Evolutionary conservation across 2,113 vertebrate genomes (phyloP).

Genomic region (Colistium nudipinnis): DNA sequence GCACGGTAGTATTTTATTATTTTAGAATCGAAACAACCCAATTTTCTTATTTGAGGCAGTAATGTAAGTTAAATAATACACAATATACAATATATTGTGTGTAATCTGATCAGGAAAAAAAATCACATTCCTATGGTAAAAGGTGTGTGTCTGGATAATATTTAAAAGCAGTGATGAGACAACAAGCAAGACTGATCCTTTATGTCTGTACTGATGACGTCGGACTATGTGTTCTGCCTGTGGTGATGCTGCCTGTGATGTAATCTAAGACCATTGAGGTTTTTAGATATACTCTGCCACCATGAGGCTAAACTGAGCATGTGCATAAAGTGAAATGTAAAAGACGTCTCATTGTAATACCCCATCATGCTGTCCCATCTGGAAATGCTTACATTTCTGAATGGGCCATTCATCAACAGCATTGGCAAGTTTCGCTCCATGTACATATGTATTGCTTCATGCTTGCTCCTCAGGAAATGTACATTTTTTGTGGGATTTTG

Average conservation of each 20-base stretch:
- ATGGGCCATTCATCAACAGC: neutral
- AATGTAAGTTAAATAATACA: no score
- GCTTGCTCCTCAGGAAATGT: neutral
- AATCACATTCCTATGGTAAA: no score
- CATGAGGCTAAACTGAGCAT: slow-evolving; percentile 47
- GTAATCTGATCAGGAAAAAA: no score
- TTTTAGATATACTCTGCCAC: slow-evolving; percentile 44
- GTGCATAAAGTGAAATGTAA: slow-evolving; percentile 24
- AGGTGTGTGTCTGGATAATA: no score
- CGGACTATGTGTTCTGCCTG: neutral
- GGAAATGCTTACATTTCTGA: neutral
- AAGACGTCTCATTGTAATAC: neutral
- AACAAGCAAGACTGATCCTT: neutral
- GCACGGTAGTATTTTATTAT: no score
- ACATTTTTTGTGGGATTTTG: neutral
- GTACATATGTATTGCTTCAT: slow-evolving; percentile 3
- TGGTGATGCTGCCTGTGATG: neutral
- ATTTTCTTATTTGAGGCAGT: no score
- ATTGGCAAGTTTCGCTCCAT: neutral
- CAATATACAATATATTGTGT: no score
- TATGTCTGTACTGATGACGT: neutral
- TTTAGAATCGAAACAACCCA: no score
- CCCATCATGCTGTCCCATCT: neutral
- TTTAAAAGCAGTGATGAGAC: neutral
- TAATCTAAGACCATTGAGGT: neutral